A percentile compares a stretch with the other conserved stretches of the same genome.
Conservation (phyloP, 1,140 invertebrate species). For the Temnothorax curvispinosus region DNA sequence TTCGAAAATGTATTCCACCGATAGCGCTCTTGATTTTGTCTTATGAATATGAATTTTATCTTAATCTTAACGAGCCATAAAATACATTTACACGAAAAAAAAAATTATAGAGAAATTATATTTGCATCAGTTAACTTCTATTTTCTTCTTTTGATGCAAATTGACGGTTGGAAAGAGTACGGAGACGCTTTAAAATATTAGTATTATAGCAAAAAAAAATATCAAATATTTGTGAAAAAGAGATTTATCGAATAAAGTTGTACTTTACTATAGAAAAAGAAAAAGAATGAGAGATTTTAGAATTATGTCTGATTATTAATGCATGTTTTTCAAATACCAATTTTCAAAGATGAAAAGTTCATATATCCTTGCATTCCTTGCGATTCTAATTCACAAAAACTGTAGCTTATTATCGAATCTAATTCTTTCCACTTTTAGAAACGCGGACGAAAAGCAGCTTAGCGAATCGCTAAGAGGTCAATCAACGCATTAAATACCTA, state of each 20-base stretch:
- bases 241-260: background rate
- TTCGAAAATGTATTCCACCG: background rate
- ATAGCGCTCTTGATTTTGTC: background rate
- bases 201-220: background rate
- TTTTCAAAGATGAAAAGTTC: background rate
- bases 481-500: constrained; percentile 66
- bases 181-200: background rate
- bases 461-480: constrained; percentile 60
- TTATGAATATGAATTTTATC: background rate
- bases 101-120: background rate
- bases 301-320: background rate
- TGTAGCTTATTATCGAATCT: background rate
- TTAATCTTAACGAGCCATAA: background rate
- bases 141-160: background rate
- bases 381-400: background rate
- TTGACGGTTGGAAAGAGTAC: background rate
- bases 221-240: background rate
- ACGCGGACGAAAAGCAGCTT: constrained; percentile 35
- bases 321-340: background rate
- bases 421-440: background rate
- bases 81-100: background rate
- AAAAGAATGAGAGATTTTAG: no score
- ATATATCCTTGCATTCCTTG: background rate
- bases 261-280: no score
- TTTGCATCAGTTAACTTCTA: background rate